Percentiles rank a stretch among this genome's conserved stretches.
Evolutionary conservation across 2,113 vertebrate genomes (phyloP).

Genomic region (Paramormyrops kingsleyae): DNA sequence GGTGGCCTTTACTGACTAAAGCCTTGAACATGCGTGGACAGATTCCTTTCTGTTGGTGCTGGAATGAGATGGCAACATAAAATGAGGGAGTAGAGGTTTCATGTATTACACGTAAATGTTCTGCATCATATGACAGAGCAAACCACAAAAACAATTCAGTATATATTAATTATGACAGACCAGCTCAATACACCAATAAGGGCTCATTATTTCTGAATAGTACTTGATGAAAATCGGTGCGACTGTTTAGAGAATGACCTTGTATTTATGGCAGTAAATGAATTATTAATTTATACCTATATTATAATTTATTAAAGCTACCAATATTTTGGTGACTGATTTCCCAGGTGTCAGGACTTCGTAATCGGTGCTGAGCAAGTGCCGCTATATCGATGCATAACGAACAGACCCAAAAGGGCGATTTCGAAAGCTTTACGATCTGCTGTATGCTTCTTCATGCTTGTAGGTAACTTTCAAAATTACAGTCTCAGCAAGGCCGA

Average conservation of each 20-base stretch:
- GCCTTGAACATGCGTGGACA: slow-evolving; percentile 89
- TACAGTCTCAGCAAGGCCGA: neutral
- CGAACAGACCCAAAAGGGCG: neutral
- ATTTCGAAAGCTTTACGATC: neutral
- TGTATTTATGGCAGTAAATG: neutral
- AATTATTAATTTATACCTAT: neutral
- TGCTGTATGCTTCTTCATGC: neutral
- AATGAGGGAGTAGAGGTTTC: neutral
- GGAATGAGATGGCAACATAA: slow-evolving; percentile 29
- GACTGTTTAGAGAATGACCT: neutral
- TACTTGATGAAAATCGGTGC: neutral
- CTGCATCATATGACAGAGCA: neutral
- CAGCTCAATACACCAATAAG: neutral
- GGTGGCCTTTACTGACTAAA: slow-evolving; percentile 82
- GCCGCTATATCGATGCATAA: neutral
- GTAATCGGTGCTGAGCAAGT: neutral
- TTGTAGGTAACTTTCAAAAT: neutral
- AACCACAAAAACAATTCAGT: neutral
- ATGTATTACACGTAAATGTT: neutral
- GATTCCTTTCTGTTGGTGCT: slow-evolving; percentile 85
- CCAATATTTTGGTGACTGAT: neutral
- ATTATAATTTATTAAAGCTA: neutral
- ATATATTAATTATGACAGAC: neutral
- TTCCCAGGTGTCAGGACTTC: neutral
- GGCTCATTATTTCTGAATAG: neutral